Percentiles rank a stretch among this genome's conserved stretches.
These are phyloP conservation scores for Volucella bombylans DNA, from an alignment of 2,888 invertebrate species.

Conservation along the genomic window DNA sequence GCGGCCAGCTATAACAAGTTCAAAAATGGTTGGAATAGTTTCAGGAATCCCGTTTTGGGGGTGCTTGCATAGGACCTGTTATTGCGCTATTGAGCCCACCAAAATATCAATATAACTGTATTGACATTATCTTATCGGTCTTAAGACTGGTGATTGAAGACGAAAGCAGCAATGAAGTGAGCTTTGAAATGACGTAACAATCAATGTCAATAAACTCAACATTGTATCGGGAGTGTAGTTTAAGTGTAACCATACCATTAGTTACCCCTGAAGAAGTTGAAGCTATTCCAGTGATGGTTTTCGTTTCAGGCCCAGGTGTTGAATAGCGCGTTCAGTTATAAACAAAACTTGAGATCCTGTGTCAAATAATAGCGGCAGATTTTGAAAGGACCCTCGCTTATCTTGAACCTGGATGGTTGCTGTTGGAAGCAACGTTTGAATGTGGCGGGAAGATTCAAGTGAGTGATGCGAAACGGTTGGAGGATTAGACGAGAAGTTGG, in stretches of 20 bases:
- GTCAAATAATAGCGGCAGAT: slow-evolving; percentile 6
- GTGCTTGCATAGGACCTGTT: not conserved
- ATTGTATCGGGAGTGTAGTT: slow-evolving; percentile 17
- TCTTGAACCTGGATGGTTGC: slow-evolving; percentile 11
- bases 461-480: not conserved
- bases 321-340: not conserved
- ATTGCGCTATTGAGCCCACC: slow-evolving; percentile 10
- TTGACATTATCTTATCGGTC: not conserved
- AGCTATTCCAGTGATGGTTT: slow-evolving; percentile 6
- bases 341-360: slow-evolving; percentile 34
- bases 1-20: slow-evolving; percentile 14
- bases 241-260: slow-evolving; percentile 16
- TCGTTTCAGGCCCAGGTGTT: slow-evolving; percentile 1
- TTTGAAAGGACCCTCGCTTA: slow-evolving; percentile 9
- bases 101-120: slow-evolving; percentile 14
- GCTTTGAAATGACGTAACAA: slow-evolving; percentile 26
- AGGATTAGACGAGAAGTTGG: not conserved
- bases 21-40: slow-evolving; percentile 21
- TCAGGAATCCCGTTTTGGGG: not conserved
- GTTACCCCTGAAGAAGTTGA: slow-evolving; percentile 31
- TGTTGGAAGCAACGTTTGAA: slow-evolving; percentile 29
- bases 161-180: slow-evolving; percentile 23
- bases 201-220: not conserved
- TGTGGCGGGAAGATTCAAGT: not conserved
- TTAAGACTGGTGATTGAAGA: not conserved